Base-by-base conservation (phyloP, 2,113 vertebrate genomes). In the Rhinogobius similis region DNA sequence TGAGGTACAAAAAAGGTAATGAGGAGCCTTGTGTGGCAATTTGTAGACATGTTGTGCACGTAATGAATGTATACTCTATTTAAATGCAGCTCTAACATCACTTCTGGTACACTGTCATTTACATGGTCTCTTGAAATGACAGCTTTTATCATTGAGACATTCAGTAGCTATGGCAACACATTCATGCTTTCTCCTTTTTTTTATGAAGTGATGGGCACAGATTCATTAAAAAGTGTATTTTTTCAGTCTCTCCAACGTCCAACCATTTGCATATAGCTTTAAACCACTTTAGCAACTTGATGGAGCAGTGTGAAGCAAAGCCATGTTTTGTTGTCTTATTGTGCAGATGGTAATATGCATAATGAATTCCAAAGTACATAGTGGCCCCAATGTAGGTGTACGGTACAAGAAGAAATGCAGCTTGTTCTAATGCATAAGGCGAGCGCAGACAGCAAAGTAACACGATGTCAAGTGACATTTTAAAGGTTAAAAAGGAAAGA, bases 91-190 rank as follows among this genome's bases (percentile, higher is more conserved):
- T 48, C 71, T 78, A 72, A 27, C 58, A 67, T 14, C 55, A 56
- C 65, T 29, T 83, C n/a, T n/a, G n/a, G n/a, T n/a, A n/a, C n/a
- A n/a, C n/a, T n/a, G n/a, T 59, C 32, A 36, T 36, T 36, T 7
- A 36, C 75, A 79, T 74, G 63, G 65, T 5, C 43, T 58, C 11
- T 6, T 67, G 76, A 58, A 70, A 52, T 43, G 41, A 8, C 26
- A n/a, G 5, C 48, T 70, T 46, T 72, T 79, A 65, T 62, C 55
- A 48, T 67, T 77, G 58, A 36, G n/a, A 70, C 23, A 69, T 68
- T 68, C 56, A 52, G 84, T 89, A 75, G 70, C 87, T 71, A 85
- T 85, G 70, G 81, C 65, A 90, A 69, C 70, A 65, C 43, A 67
- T 77, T 76, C 67, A 48, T 58, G 65, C 64, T 64, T 65, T 67